Percentiles rank a stretch among this genome's conserved stretches.
Conservation (phyloP, 2,888 invertebrate genomes). For the Rhagonycha lutea region DNA sequence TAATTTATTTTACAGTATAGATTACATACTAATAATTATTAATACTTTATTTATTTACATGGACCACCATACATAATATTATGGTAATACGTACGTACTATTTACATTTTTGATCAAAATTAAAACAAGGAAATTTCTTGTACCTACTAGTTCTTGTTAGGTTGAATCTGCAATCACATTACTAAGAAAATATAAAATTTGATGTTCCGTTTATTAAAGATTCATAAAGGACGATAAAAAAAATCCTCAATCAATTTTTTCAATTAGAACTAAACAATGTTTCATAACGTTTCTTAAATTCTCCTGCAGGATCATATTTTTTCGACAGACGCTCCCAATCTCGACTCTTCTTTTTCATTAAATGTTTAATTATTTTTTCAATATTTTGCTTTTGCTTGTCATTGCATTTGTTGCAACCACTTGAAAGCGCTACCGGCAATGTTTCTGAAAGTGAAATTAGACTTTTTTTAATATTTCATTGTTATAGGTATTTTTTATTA, state of each 20-base stretch:
- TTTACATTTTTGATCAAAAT: neutral
- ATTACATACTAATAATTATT: neutral
- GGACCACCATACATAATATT: neutral
- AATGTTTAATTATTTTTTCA: constrained; percentile 69
- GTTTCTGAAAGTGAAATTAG: constrained; percentile 60
- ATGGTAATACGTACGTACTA: neutral
- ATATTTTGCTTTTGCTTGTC: constrained; percentile 68
- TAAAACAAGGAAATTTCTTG: neutral
- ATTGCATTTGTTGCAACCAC: constrained; percentile 70
- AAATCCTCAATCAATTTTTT: neutral
- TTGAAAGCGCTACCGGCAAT: constrained; percentile 71
- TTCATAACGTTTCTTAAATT: constrained; percentile 61
- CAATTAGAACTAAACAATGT: neutral
- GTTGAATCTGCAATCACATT: neutral
- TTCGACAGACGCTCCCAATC: constrained; percentile 70
- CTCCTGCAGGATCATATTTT: constrained; percentile 74
- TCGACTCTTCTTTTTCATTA: constrained; percentile 64
- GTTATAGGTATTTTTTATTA: neutral
- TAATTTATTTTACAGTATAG: no score
- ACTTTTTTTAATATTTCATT: constrained; percentile 33
- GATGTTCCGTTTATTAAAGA: neutral
- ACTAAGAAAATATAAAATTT: neutral
- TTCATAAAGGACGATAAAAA: neutral
- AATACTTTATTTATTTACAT: neutral
- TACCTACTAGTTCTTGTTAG: neutral